phyloP scores from a whole-genome alignment of 2,113 vertebrate species.

The Oryzias javanicus region DNA sequence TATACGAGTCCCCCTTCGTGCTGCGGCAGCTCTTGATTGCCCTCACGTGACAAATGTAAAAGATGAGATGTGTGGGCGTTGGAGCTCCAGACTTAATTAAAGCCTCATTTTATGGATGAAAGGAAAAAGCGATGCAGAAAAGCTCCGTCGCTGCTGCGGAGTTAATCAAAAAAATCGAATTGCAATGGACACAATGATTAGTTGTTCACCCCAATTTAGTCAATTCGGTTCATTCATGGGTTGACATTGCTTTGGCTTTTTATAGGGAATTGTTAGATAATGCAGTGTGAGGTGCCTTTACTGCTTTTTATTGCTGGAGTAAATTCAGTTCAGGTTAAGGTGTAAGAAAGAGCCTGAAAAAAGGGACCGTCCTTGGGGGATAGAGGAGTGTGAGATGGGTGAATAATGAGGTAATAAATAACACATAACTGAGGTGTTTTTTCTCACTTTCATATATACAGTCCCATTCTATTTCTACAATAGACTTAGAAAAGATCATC shows the following conservation, averaged over 20 bases:
- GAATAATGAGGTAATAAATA: too few species aligned
- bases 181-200: background rate
- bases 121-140: background rate
- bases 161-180: background rate
- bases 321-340: too few species aligned
- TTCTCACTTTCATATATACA: too few species aligned
- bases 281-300: background rate
- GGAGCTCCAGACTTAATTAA: background rate
- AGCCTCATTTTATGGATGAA: background rate
- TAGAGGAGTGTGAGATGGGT: too few species aligned
- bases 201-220: background rate
- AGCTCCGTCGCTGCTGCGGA: background rate
- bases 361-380: too few species aligned
- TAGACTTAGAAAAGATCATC: too few species aligned
- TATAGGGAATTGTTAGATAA: background rate
- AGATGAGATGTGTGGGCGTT: conserved; percentile 1
- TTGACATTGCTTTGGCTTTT: background rate
- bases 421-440: too few species aligned
- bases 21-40: background rate
- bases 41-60: background rate
- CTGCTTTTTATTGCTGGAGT: too few species aligned
- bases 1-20: background rate
- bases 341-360: too few species aligned
- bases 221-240: background rate
- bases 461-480: too few species aligned